A percentile compares a stretch with the other conserved stretches of the same genome.
Conservation (phyloP, 1,140 invertebrate species). For the Drosophila takahashii region DNA sequence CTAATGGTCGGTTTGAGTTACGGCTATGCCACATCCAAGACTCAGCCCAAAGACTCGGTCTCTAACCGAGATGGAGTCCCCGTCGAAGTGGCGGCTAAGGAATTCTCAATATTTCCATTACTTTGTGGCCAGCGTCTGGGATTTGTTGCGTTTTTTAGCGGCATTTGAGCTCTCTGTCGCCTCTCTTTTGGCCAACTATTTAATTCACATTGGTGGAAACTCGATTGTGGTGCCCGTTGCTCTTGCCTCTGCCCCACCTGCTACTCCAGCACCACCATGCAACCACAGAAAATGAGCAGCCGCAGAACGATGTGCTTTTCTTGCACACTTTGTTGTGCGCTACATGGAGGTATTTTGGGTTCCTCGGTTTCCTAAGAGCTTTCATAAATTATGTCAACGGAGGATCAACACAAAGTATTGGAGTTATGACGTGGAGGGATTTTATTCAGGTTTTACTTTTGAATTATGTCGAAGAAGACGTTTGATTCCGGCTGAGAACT, state of each 20-base stretch:
- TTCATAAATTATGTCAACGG: constrained; percentile 36
- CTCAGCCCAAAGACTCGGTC: constrained; percentile 13
- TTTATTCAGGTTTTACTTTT: constrained; percentile 16
- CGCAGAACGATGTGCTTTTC: constrained; percentile 34
- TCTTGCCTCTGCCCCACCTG: constrained; percentile 17
- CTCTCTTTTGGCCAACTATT: constrained; percentile 80
- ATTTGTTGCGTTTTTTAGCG: constrained; percentile 66
- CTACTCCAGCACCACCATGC: constrained; percentile 28
- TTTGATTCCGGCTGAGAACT: neutral
- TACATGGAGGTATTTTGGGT: constrained; percentile 42
- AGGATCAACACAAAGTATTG: constrained; percentile 37
- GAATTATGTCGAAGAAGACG: constrained; percentile 16
- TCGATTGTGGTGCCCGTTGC: constrained; percentile 70
- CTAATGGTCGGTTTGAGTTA: constrained; percentile 82
- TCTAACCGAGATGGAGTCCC: constrained; percentile 25
- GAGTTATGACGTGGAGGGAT: constrained; percentile 28
- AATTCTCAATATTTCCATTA: constrained; percentile 82
- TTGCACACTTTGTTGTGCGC: constrained; percentile 47
- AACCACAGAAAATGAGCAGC: constrained; percentile 64
- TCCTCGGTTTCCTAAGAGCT: constrained; percentile 20
- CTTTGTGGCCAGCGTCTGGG: constrained; percentile 78
- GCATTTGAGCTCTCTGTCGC: constrained; percentile 61
- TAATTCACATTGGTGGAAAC: constrained; percentile 81
- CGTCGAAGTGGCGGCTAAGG: constrained; percentile 47
- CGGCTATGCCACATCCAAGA: constrained; percentile 48